Evolutionary conservation across 1,140 invertebrate genomes (phyloP), one percentile per base, ranked within the genome.

Genomic region (Mesaphorura yosii): DNA sequence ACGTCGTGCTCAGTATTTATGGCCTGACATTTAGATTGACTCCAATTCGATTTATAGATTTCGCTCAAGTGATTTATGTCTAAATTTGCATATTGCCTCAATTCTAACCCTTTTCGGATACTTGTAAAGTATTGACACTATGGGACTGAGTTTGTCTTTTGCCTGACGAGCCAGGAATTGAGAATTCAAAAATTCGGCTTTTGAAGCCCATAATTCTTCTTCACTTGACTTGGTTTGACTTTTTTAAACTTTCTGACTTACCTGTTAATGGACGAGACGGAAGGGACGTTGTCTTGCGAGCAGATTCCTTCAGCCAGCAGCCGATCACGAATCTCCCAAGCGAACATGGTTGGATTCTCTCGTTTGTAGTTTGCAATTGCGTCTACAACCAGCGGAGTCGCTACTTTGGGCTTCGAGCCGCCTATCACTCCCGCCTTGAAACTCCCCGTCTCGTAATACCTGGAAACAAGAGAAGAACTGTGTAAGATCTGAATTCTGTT

Each of bases 271-370:
- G 92, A 97, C 60, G 90, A 95, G 54, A 99, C 95, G 66, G 88
- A 94, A 66, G 95, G 95, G 59, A 98, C 94, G 72, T 96, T 98
- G 70, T 98, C 95, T 70, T 94, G 88, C 48, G 91, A 92, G 72
- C 95, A 98, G 66, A 98, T 92, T 28, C 86, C 87, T 69, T 98
- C 95, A 1, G 90, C 83, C 48, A 98, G 77, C 61, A 99, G 79
- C 71, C 92, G 78, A 73, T 98, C 94, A 31, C 95, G 75, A 65
- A 98, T 99, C 72, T 99, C 95, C 95, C 95, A 98, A 2, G 95
- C 95, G 70, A 98, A 98, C 93, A 98, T 98, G 17, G 94, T 98
- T 0, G 95, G 95, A 73, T 98, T 98, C 70, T 97, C 91, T 55
- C 90, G 77, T 70, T 99, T 99, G 76, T 98, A 98, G 60, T 89